These are phyloP conservation scores for Taphrorychus bicolor DNA, from an alignment of 2,888 invertebrate species.

Conservation along the genomic window DNA sequence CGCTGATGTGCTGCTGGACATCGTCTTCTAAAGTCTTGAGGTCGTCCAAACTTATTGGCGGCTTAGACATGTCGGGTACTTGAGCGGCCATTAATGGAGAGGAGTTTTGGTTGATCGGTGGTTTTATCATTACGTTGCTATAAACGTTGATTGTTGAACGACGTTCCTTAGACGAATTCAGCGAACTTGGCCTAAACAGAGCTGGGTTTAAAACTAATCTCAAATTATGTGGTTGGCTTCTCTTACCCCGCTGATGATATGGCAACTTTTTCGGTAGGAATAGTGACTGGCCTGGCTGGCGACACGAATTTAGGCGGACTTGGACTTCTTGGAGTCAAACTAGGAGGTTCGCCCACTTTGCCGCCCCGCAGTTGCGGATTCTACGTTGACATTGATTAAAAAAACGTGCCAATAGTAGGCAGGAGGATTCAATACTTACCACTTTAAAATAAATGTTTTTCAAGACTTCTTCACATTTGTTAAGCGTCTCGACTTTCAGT, in stretches of 20 bases:
- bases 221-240: background rate
- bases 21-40: conserved; percentile 51
- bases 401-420: background rate
- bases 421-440: conserved; percentile 58
- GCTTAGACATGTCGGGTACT: conserved; percentile 52
- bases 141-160: conserved; percentile 51
- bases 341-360: conserved; percentile 32
- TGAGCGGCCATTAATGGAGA: background rate
- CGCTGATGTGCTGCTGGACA: conserved; percentile 45
- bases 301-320: conserved; percentile 58
- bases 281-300: conserved; percentile 56
- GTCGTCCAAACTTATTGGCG: conserved; percentile 55
- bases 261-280: conserved; percentile 56
- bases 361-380: conserved; percentile 38
- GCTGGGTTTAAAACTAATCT: background rate
- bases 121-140: conserved; percentile 42
- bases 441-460: conserved; percentile 72
- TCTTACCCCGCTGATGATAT: conserved; percentile 14
- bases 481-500: conserved; percentile 72
- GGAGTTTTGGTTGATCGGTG: background rate
- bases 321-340: conserved; percentile 60
- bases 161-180: conserved; percentile 24
- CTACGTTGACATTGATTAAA: conserved; percentile 8
- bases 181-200: conserved; percentile 30
- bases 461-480: conserved; percentile 74